Base-by-base conservation (phyloP, 2,113 vertebrate genomes). In the Chloropsis hardwickii region DNA sequence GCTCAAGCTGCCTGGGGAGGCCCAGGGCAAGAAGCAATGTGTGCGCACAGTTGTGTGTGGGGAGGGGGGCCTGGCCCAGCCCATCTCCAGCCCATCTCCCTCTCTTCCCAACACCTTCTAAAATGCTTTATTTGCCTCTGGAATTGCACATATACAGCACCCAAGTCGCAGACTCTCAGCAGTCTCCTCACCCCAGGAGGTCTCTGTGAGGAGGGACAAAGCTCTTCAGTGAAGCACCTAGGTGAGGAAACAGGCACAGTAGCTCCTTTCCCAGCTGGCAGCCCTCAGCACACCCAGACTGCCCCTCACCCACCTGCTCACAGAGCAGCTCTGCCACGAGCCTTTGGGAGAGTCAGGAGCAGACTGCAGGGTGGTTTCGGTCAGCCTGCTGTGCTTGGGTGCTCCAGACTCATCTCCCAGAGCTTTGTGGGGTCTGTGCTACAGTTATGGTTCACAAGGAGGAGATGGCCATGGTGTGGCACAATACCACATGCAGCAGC, bases 251-350 rank as follows among this genome's bases (percentile, higher is more conserved):
- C 11, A 17, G 28, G 37, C 37, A 66, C 9, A 10, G 37, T 4
- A 47, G 11, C 25, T 79, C 25, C 18, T 51, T 79, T 78, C 51
- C 45, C 50, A 65, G 5, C 5, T 3, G 2, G 14, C 39, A 88
- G 50, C 24, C 18, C 11, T 23, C 37, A 61, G 72, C 37, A 76
- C 1, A 6, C 11, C 23, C 47, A 47, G 11, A 2, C 25, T 37
- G 31, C 22, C n/a, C 16, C 0, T 1, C 14, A n/a, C 8, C 5
- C 12, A 51, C 11, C 37, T 66, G 17, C 57, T 71, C 0, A 0
- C 16, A 45, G 40, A 3, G 5, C 50, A 47, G 40, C 21, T 80
- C 33, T 84, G 28, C 33, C 53, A 28, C 0, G 0, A 31, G 51
- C 23, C n/a, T 87, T 71, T 81, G 40, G 11, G 11, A 24, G 21